phyloP scores from a whole-genome alignment of 2,113 vertebrate genomes.

The Syngnathoides biaculeatus region DNA sequence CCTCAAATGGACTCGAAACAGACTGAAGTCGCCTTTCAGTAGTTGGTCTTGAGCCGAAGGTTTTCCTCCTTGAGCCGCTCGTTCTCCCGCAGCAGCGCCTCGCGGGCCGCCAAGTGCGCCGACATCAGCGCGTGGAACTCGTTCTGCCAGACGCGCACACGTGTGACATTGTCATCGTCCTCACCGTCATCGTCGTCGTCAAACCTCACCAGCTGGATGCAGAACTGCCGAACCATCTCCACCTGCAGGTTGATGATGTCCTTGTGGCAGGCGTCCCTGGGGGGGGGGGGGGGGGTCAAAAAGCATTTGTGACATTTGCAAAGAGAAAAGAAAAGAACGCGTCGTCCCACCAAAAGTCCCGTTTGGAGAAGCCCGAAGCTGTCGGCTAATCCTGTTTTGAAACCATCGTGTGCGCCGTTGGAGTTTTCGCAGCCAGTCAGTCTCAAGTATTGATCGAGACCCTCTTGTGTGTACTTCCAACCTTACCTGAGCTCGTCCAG shows the following conservation, averaged over 20 bases:
- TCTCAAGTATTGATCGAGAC: too few relatives aligned
- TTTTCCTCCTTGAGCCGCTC: constrained; percentile 92
- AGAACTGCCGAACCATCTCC: constrained; percentile 98
- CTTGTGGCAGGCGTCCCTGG: constrained; percentile 87
- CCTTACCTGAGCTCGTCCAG: constrained; percentile 91
- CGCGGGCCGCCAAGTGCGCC: constrained; percentile 90
- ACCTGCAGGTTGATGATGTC: constrained; percentile 97
- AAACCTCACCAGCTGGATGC: constrained; percentile 86
- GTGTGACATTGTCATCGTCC: neutral
- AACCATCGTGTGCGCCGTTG: too few relatives aligned
- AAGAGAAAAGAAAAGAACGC: too few relatives aligned
- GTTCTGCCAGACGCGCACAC: constrained; percentile 70
- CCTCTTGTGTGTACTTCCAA: too few relatives aligned
- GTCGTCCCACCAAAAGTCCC: too few relatives aligned
- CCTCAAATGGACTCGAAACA: too few relatives aligned
- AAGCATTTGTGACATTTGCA: too few relatives aligned
- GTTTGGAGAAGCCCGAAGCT: too few relatives aligned
- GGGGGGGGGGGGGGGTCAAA: neutral
- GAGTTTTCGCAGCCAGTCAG: too few relatives aligned
- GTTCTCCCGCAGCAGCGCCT: constrained; percentile 91
- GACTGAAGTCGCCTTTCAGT: too few relatives aligned
- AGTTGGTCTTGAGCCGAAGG: constrained; percentile 84
- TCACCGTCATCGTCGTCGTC: too few relatives aligned
- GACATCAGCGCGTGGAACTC: constrained; percentile 87
- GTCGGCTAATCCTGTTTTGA: too few relatives aligned